Evolutionary conservation across 2,113 vertebrate species (phyloP).

Genomic region (Neolamprologus cancellatus): DNA sequence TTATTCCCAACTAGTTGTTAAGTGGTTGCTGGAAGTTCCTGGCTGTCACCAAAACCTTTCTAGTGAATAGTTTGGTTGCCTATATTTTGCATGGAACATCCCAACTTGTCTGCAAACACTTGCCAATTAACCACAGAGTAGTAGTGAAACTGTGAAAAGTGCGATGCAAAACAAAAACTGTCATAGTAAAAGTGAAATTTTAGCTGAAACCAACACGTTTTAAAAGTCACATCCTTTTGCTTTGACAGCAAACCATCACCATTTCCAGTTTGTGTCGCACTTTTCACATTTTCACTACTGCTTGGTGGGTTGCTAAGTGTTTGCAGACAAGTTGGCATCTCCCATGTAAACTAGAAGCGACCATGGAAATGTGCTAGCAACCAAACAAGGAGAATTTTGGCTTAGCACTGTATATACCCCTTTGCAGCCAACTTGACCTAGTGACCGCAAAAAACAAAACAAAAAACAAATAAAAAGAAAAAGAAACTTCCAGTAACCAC

Average conservation of each 20-base stretch:
- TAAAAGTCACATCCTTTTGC: background rate
- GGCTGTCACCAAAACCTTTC: background rate
- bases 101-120: background rate
- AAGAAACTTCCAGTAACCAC: background rate
- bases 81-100: background rate
- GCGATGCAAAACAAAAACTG: background rate
- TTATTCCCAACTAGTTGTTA: background rate
- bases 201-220: background rate
- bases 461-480: background rate
- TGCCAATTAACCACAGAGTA: background rate
- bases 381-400: background rate
- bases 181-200: background rate
- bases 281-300: background rate
- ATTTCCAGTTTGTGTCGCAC: background rate
- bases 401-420: background rate
- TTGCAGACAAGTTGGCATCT: background rate
- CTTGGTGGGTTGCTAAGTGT: background rate
- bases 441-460: background rate
- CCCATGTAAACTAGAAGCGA: background rate
- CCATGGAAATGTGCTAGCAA: background rate
- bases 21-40: background rate
- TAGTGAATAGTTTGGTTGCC: background rate
- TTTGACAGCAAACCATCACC: background rate
- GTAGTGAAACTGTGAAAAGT: background rate
- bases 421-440: background rate